Base-by-base conservation (phyloP, 2,113 vertebrate species). In the Loxodonta africana region DNA sequence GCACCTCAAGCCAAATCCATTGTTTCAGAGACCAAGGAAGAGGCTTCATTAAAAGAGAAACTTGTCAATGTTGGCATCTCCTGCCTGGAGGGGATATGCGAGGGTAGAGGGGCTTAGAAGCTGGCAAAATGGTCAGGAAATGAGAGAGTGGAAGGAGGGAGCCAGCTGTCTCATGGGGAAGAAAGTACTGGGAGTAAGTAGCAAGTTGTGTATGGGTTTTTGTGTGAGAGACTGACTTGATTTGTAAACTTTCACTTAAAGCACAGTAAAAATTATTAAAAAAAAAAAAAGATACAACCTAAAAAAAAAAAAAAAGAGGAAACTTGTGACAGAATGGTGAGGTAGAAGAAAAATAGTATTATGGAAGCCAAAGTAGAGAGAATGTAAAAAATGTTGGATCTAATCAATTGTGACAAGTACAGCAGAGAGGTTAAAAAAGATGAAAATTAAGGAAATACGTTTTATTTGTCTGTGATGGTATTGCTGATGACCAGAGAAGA, bases 361-460 rank as follows among this genome's bases (percentile, higher is more conserved):
- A 90, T n/a, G 44, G 85, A 57, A 83, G 37, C 65, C 77, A 80
- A 65, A 78, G 90, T 17, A 93, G 23, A 90, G 37, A 90, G 53
- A 90, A 51, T 53, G 21, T 77, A 65, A 91, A 78, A 84, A 76
- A 90, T 20, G 51, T 65, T 17, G 62, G 46, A 67, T 71, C 33
- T 69, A 76, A 76, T 65, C 62, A 88, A 65, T n/a, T 30, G 60
- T 82, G 73, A 89, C 41, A 74, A 84, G 80, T 23, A 11, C 30
- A 92, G 62, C 12, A 90, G 44, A 90, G 81, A 82, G 41, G n/a
- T 81, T 93, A n/a, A 86, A 91, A 80, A 94, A 60, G 25, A 90
- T 41, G 20, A 71, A 89, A 96, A 94, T 81, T 76, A 85, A 63
- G 76, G 91, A 87, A 63, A 65, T 53, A 21, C 10, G 83, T 84